Evolutionary conservation across 2,113 vertebrate species (phyloP).

Genomic region (Archilochus colubris): DNA sequence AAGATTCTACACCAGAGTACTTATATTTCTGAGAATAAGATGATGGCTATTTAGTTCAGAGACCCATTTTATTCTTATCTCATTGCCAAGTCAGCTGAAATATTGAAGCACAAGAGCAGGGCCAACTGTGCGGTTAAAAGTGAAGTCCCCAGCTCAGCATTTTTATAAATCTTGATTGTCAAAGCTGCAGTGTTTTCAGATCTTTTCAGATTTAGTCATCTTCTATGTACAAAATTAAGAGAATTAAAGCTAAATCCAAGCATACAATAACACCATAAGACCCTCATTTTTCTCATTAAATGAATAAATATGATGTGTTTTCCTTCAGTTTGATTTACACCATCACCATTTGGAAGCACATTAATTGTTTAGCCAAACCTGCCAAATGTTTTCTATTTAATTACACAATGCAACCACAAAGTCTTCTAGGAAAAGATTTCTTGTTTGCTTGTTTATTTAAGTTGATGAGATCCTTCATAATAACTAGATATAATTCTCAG

Average conservation of each 20-base stretch:
- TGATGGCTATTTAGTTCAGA: not conserved
- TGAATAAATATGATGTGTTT: not conserved
- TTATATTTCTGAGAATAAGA: slow-evolving; percentile 18
- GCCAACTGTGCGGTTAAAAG: slow-evolving; percentile 3
- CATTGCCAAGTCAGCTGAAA: slow-evolving; percentile 18
- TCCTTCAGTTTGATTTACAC: slow-evolving; percentile 44
- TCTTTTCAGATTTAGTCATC: slow-evolving; percentile 30
- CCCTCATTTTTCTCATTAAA: not conserved
- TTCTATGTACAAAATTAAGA: slow-evolving; percentile 34
- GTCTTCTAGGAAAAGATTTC: not conserved
- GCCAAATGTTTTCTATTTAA: slow-evolving; percentile 55
- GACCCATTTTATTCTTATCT: slow-evolving; percentile 8
- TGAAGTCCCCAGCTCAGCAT: slow-evolving; percentile 23
- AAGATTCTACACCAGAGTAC: not conserved
- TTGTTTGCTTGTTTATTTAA: slow-evolving; percentile 8
- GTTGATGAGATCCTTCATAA: not conserved
- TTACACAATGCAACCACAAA: slow-evolving; percentile 32
- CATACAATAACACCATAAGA: slow-evolving; percentile 13
- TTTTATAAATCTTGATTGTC: slow-evolving; percentile 37
- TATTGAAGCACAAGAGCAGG: not conserved
- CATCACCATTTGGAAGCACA: slow-evolving; percentile 26
- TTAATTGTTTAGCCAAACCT: slow-evolving; percentile 39
- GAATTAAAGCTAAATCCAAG: slow-evolving; percentile 35
- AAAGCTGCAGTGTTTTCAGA: slow-evolving; percentile 24
- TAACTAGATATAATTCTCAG: not conserved